Conservation (phyloP, 2,797 vertebrate species). For the Aphelocoma californica region DNA sequence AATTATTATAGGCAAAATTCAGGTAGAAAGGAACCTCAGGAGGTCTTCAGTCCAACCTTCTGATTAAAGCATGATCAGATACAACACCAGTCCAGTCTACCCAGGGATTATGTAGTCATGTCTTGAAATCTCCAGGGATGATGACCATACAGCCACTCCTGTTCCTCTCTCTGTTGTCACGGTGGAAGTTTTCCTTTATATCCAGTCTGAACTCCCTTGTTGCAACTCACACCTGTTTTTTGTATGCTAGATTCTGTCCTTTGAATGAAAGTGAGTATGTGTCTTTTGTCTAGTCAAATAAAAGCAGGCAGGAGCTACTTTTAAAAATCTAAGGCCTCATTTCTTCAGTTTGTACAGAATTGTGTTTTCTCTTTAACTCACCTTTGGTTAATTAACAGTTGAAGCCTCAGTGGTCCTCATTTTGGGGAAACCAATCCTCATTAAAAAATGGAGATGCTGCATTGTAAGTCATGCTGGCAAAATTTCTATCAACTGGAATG, state of each 20-base stretch:
- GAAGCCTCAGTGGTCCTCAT: not conserved
- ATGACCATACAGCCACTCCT: not conserved
- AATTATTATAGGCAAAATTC: not conserved
- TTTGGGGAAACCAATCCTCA: not conserved
- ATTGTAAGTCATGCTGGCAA: not conserved
- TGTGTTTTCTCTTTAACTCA: not conserved
- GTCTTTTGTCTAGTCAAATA: not conserved
- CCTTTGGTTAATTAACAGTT: not conserved
- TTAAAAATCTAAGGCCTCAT: not conserved
- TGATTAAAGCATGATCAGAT: not conserved
- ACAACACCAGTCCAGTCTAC: not conserved
- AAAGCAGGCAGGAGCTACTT: not conserved
- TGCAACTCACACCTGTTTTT: not conserved
- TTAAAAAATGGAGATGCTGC: not conserved
- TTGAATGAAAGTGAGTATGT: not conserved
- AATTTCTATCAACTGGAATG: not conserved
- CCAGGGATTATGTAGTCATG: not conserved
- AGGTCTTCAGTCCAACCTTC: not conserved
- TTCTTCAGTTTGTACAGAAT: not conserved
- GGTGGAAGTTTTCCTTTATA: not conserved
- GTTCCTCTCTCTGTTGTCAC: not conserved
- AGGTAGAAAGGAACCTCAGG: not conserved
- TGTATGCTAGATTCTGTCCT: not conserved
- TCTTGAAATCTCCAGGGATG: not conserved
- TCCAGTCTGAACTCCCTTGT: not conserved